phyloP scores from a whole-genome alignment of 2,113 vertebrate genomes.

The Gavialis gangeticus region DNA sequence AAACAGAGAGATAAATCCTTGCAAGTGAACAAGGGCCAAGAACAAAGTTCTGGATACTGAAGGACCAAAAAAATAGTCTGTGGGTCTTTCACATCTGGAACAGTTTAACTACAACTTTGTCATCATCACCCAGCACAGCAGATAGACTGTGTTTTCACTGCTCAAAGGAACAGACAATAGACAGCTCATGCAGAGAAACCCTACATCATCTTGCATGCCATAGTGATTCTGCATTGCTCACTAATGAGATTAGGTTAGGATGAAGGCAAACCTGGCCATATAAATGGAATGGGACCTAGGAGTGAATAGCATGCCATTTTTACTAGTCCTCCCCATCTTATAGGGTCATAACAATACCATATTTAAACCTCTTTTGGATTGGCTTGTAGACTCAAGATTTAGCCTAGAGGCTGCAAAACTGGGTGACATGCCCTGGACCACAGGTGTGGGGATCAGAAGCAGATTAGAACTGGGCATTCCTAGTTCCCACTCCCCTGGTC shows the following conservation, averaged over 20 bases:
- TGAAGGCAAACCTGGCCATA: not conserved
- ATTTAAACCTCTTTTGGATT: not conserved
- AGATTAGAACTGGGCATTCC: constrained; percentile 54
- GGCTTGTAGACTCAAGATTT: not conserved
- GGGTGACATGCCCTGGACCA: not conserved
- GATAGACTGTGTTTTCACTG: accelerated
- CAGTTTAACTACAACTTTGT: accelerated
- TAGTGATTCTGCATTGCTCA: accelerated
- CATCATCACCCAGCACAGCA: not conserved
- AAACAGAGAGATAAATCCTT: not conserved
- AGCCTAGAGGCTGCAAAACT: constrained; percentile 29
- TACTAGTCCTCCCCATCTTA: not conserved
- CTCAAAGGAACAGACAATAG: not conserved
- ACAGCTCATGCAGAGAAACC: not conserved
- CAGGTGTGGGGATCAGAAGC: constrained; percentile 29
- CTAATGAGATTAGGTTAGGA: not conserved
- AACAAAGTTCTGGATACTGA: not conserved
- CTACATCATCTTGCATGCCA: not conserved
- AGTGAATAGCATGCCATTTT: not conserved
- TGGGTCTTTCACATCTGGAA: not conserved
- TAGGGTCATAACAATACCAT: not conserved
- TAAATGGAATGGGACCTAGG: not conserved
- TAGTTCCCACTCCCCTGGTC: constrained; percentile 58
- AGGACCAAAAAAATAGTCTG: not conserved
- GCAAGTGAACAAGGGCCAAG: not conserved